Conservation (phyloP, 2,113 vertebrate genomes). For the Ceyx melanurus region DNA sequence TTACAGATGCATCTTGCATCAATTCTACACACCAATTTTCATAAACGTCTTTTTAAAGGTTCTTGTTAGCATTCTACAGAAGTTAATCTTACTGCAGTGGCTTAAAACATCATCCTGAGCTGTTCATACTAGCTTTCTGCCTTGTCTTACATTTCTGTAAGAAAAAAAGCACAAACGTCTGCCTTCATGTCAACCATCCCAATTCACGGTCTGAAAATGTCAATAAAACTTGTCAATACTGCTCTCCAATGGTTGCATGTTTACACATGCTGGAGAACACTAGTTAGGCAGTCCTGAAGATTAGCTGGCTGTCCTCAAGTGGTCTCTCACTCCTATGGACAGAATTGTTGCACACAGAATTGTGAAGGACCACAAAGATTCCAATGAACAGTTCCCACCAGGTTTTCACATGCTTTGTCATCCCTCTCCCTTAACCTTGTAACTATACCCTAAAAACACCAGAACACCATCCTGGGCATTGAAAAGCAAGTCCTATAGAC, state of each 20-base stretch:
- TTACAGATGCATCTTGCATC: not conserved
- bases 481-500: too few relatives aligned
- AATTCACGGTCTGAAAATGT: too few relatives aligned
- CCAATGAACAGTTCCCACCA: not conserved
- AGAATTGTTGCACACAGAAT: not conserved
- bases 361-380: not conserved
- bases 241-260: not conserved
- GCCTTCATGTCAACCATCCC: not conserved
- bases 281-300: not conserved
- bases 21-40: not conserved
- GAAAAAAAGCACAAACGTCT: not conserved
- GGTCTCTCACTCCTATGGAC: not conserved
- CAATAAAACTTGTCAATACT: not conserved
- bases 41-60: not conserved
- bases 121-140: not conserved
- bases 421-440: not conserved
- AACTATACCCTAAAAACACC: too few relatives aligned
- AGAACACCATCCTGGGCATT: too few relatives aligned
- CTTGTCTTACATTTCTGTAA: not conserved
- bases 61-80: not conserved
- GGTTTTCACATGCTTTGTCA: not conserved
- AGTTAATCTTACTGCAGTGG: not conserved
- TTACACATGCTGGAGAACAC: not conserved
- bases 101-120: fast-evolving
- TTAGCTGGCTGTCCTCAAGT: not conserved